phyloP scores from a whole-genome alignment of 2,888 invertebrate species.

The Ommatoiulus sabulosus region DNA sequence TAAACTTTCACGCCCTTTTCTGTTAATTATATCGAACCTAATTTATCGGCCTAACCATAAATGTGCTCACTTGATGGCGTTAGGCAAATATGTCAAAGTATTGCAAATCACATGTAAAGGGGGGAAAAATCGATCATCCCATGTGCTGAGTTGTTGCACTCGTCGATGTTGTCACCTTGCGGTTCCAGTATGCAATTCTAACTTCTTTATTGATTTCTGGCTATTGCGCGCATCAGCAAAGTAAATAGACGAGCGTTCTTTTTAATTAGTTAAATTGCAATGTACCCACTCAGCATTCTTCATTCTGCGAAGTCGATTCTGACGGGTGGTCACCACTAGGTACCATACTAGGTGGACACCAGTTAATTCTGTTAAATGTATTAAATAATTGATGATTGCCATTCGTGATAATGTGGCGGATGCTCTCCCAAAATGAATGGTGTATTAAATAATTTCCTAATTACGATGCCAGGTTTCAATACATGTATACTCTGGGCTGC shows the following conservation, averaged over 20 bases:
- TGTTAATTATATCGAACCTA: neutral
- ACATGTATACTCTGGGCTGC: neutral
- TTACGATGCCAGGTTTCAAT: constrained; percentile 2
- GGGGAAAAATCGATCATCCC: neutral
- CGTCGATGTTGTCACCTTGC: neutral
- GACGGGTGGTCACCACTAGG: neutral
- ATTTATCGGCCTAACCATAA: neutral
- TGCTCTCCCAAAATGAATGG: neutral
- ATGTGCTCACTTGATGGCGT: neutral
- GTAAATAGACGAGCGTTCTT: neutral
- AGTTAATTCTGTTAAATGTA: neutral
- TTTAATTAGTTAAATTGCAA: constrained; percentile 1
- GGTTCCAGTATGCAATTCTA: neutral
- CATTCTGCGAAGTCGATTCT: neutral
- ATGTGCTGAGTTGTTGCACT: neutral
- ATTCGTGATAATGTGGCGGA: constrained; percentile 15
- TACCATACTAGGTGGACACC: neutral
- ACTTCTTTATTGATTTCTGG: constrained; percentile 21
- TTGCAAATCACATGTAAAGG: neutral
- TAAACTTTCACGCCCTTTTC: too few relatives aligned
- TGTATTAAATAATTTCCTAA: constrained; percentile 3
- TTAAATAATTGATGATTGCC: constrained; percentile 10
- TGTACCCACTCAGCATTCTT: neutral
- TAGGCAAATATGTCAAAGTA: neutral
- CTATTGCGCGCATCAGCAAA: neutral